Percentiles rank a stretch among this genome's conserved stretches.
These are phyloP conservation scores for Rhingia campestris DNA, from an alignment of 2,888 invertebrate species.

Conservation along the genomic window DNA sequence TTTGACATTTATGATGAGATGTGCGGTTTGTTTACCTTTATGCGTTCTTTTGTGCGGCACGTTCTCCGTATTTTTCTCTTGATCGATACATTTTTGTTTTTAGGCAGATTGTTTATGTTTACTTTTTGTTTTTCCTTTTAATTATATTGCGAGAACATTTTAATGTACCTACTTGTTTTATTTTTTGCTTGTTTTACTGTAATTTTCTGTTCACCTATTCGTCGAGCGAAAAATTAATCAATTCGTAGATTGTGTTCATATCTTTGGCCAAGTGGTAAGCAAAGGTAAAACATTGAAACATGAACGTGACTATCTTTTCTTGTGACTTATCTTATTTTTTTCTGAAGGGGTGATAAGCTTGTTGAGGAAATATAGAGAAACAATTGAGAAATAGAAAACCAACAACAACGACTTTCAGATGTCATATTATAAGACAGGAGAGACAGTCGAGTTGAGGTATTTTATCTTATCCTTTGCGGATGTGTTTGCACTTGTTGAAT, in stretches of 20 bases:
- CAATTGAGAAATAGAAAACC: background rate
- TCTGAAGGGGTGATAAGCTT: constrained; percentile 57
- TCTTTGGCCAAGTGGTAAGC: constrained; percentile 8
- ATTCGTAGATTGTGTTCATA: constrained; percentile 25
- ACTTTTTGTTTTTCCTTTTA: too few species aligned
- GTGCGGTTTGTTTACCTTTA: constrained; percentile 66
- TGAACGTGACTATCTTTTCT: constrained; percentile 49
- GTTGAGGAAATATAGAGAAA: constrained; percentile 24
- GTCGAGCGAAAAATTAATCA: constrained; percentile 20
- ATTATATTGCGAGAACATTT: constrained; percentile 35
- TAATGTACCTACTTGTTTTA: constrained; percentile 13
- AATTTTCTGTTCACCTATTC: constrained; percentile 1
- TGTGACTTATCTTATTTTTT: constrained; percentile 55
- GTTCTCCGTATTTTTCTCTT: constrained; percentile 12
- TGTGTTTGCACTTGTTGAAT: constrained; percentile 70
- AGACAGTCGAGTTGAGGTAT: constrained; percentile 22
- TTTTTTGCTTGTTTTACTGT: background rate
- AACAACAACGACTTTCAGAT: constrained; percentile 14
- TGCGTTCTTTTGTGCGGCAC: constrained; percentile 40
- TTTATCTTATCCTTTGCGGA: constrained; percentile 70
- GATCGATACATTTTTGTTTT: constrained; percentile 33
- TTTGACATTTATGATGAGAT: constrained; percentile 69
- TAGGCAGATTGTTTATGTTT: constrained; percentile 59
- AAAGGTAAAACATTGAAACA: constrained; percentile 35
- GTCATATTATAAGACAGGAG: constrained; percentile 42